phyloP scores from a whole-genome alignment of 1,140 invertebrate species.

The Eufriesea mexicana region DNA sequence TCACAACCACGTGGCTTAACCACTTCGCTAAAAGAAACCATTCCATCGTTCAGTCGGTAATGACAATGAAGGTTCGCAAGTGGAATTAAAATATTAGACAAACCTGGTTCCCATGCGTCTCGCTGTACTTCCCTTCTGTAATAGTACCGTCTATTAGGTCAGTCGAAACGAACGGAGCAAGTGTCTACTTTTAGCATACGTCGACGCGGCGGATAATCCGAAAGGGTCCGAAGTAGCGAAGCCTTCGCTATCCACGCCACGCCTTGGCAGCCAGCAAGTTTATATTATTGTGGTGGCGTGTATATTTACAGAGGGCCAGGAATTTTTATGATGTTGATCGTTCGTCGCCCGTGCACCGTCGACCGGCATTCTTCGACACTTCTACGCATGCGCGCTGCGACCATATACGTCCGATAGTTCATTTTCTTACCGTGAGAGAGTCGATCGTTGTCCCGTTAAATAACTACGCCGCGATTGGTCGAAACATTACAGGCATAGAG shows the following conservation, averaged over 20 bases:
- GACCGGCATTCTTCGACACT: constrained; percentile 6
- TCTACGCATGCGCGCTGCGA: background rate
- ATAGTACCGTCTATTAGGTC: constrained; percentile 56
- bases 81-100: constrained; percentile 13
- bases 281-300: constrained; percentile 68
- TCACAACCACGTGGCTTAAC: background rate
- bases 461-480: too few relatives aligned
- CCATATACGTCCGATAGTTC: too few relatives aligned
- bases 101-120: background rate
- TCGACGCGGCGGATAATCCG: constrained; percentile 38
- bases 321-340: constrained; percentile 77
- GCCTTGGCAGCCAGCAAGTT: constrained; percentile 56
- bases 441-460: too few relatives aligned
- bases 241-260: constrained; percentile 42
- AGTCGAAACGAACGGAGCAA: constrained; percentile 50
- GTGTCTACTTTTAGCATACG: constrained; percentile 57
- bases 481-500: too few relatives aligned
- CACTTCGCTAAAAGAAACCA: background rate
- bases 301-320: constrained; percentile 75
- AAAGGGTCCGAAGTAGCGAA: constrained; percentile 47
- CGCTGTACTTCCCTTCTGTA: constrained; percentile 32
- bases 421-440: too few relatives aligned
- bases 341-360: constrained; percentile 13
- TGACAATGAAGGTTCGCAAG: too few relatives aligned
- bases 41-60: too few relatives aligned